A percentile compares a stretch with the other conserved stretches of the same genome.
These are phyloP conservation scores for Dicyrtomina minuta DNA, from an alignment of 2,888 invertebrate genomes.

Conservation along the genomic window DNA sequence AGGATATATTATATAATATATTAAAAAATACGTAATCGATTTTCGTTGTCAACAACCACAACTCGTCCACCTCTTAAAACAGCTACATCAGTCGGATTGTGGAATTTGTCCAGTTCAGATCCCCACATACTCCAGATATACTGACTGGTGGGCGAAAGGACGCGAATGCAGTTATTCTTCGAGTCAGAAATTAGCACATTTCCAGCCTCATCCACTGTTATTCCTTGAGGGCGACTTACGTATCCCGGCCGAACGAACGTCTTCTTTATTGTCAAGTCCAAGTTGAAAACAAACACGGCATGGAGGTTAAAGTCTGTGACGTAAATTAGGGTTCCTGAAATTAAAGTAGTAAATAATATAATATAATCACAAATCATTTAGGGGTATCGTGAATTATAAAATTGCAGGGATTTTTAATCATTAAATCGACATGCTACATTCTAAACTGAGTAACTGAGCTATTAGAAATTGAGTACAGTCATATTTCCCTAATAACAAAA, in stretches of 20 bases:
- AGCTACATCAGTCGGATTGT: too few species aligned
- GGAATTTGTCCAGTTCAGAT: too few species aligned
- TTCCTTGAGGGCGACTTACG: constrained; percentile 27
- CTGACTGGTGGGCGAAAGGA: constrained; percentile 26
- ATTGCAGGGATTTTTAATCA: neutral
- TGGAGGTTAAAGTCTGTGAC: constrained; percentile 40
- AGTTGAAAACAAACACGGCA: constrained; percentile 26
- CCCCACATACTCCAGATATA: too few species aligned
- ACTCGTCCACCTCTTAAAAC: too few species aligned
- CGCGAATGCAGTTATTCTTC: constrained; percentile 11
- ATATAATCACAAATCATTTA: too few species aligned
- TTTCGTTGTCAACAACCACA: too few species aligned
- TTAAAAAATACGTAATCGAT: too few species aligned
- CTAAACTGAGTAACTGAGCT: neutral
- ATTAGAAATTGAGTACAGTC: neutral
- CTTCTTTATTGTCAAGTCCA: neutral
- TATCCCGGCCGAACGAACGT: neutral
- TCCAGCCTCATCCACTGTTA: constrained; percentile 34
- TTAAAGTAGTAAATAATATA: too few species aligned
- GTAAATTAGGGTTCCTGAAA: constrained; percentile 35
- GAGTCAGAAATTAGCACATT: constrained; percentile 35
- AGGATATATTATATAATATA: too few species aligned
- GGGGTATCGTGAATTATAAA: too few species aligned
- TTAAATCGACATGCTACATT: too few species aligned
- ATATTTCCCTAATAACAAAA: too few species aligned